Conservation (phyloP, 2,888 invertebrate genomes). For the Drosophila pseudotalamancana region DNA sequence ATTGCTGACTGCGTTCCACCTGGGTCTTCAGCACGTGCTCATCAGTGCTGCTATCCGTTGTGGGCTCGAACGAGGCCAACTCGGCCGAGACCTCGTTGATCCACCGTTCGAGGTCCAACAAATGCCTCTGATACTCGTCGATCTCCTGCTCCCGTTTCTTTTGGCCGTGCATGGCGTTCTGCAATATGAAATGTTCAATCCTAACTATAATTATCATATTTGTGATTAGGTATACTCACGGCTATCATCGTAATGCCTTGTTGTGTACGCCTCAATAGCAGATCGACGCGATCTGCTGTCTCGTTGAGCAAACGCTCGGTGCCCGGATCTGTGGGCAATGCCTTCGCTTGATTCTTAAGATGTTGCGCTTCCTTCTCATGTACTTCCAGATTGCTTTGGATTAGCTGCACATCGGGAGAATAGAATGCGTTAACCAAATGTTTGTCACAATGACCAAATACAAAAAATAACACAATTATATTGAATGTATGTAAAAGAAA, state of each 20-base stretch:
- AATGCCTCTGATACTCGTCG: conserved; percentile 85
- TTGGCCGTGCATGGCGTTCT: conserved; percentile 86
- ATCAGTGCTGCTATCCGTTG: conserved; percentile 83
- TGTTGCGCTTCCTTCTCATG: conserved; percentile 88
- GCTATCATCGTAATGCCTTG: conserved; percentile 87
- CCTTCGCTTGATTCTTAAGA: conserved; percentile 87
- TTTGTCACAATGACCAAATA: background rate
- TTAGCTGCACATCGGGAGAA: conserved; percentile 85
- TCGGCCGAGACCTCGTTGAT: conserved; percentile 84
- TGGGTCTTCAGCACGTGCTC: conserved; percentile 85
- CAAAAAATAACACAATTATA: background rate
- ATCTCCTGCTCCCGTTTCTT: conserved; percentile 86
- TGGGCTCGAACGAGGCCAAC: conserved; percentile 72
- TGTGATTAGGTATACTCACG: conserved; percentile 67
- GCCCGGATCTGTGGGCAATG: conserved; percentile 88
- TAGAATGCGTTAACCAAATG: conserved; percentile 27
- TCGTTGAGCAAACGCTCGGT: conserved; percentile 82
- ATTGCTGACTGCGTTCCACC: conserved; percentile 85
- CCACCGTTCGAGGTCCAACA: conserved; percentile 86
- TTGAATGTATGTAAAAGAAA: background rate
- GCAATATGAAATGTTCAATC: conserved; percentile 42
- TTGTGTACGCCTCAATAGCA: conserved; percentile 88
- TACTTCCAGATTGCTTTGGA: conserved; percentile 88
- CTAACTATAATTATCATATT: too few species aligned
- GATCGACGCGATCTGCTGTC: conserved; percentile 88